Conservation (phyloP, 2,113 vertebrate genomes). For the Neogale vison region DNA sequence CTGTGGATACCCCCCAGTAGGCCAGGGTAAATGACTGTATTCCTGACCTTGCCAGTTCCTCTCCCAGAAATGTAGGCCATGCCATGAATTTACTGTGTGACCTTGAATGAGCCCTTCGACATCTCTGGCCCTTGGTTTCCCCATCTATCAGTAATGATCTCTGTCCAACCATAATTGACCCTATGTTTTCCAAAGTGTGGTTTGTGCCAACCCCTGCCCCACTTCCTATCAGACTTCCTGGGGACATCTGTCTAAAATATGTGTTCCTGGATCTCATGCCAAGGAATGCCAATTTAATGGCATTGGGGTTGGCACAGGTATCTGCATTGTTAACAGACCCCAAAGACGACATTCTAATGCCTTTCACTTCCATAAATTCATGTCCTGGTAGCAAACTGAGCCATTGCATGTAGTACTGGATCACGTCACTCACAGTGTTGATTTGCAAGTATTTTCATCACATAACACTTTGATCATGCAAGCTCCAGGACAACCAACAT, state of each 20-base stretch:
- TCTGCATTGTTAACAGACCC: background rate
- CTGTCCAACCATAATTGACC: background rate
- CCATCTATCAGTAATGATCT: background rate
- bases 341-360: background rate
- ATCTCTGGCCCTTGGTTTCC: background rate
- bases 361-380: background rate
- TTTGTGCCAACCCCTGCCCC: background rate
- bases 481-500: background rate
- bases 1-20: background rate
- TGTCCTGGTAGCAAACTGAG: background rate
- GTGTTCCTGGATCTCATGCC: background rate
- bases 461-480: background rate
- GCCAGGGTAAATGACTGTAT: background rate
- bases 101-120: background rate
- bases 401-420: background rate
- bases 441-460: background rate
- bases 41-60: background rate
- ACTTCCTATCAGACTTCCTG: background rate
- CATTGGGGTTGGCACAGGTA: background rate
- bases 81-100: fast-evolving
- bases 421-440: background rate
- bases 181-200: fast-evolving
- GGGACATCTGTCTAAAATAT: background rate
- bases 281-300: background rate
- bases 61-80: background rate